phyloP scores from a whole-genome alignment of 2,797 vertebrate genomes.

The Smutsia temminckii region DNA sequence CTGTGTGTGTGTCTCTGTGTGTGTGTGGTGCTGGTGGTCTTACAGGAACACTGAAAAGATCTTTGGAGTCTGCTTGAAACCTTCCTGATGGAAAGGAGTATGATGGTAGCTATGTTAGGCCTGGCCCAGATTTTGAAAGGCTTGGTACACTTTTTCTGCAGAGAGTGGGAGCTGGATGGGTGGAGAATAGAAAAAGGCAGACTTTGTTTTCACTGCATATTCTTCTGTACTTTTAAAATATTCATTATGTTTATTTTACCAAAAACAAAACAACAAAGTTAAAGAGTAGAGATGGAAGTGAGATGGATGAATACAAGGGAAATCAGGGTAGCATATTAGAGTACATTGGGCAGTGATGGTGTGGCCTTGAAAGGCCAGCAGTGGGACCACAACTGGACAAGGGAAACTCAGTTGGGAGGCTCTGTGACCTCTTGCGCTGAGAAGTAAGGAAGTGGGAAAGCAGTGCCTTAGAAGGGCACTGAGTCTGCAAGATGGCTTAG shows the following conservation, averaged over 20 bases:
- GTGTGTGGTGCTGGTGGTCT: fast-evolving
- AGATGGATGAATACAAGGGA: background rate
- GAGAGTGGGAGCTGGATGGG: background rate
- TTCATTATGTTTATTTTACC: too few relatives aligned
- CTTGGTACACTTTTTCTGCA: background rate
- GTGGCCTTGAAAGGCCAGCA: background rate
- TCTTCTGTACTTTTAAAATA: too few relatives aligned
- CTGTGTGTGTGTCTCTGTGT: background rate
- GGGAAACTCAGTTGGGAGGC: background rate
- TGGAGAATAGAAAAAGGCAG: background rate
- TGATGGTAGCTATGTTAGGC: background rate
- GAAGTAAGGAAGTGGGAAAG: background rate
- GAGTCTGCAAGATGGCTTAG: background rate
- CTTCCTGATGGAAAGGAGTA: background rate
- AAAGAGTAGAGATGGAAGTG: background rate
- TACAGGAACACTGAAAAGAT: background rate
- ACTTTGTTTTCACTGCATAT: background rate
- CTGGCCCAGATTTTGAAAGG: background rate
- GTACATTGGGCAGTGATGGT: background rate
- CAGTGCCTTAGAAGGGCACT: background rate
- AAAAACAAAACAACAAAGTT: background rate
- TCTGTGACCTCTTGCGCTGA: background rate
- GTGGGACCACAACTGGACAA: background rate
- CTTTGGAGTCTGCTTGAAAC: background rate
- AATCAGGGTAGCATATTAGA: background rate